Evolutionary conservation across 2,797 vertebrate genomes (phyloP).

Genomic region (Ptychadena robeensis): DNA sequence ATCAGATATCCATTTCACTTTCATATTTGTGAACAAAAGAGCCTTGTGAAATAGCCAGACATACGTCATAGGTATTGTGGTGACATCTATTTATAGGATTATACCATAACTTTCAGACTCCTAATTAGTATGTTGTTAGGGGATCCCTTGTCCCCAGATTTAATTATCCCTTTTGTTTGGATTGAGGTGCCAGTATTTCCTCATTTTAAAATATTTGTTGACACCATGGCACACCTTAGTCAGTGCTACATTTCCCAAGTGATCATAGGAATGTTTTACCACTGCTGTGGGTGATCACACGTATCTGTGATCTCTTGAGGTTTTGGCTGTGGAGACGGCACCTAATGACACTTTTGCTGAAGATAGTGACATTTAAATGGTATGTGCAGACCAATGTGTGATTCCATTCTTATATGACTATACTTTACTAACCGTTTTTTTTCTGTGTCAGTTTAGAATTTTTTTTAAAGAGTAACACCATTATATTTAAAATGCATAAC

Average conservation of each 20-base stretch:
- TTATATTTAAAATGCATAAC: too few species aligned
- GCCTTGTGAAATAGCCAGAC: background rate
- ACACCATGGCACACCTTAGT: background rate
- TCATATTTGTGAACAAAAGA: constrained; percentile 2
- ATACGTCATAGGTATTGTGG: background rate
- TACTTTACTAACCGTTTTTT: background rate
- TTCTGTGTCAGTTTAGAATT: too few species aligned
- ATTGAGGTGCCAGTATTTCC: background rate
- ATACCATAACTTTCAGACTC: background rate
- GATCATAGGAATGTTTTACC: background rate
- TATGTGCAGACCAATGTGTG: background rate
- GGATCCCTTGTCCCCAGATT: background rate
- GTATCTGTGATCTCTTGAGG: background rate
- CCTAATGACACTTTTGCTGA: background rate
- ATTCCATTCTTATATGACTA: background rate
- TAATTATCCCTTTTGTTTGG: background rate
- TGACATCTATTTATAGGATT: constrained; percentile 24
- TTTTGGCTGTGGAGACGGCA: background rate
- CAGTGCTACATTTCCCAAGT: background rate
- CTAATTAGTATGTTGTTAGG: constrained; percentile 10
- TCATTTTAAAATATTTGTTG: background rate
- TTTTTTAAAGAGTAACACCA: too few species aligned
- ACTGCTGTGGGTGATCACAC: background rate
- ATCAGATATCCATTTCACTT: background rate
- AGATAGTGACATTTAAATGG: background rate